Evolutionary conservation across 2,888 invertebrate species (phyloP), one percentile per base, ranked within the genome.

Genomic region (Caenorhabditis doughertyi): DNA sequence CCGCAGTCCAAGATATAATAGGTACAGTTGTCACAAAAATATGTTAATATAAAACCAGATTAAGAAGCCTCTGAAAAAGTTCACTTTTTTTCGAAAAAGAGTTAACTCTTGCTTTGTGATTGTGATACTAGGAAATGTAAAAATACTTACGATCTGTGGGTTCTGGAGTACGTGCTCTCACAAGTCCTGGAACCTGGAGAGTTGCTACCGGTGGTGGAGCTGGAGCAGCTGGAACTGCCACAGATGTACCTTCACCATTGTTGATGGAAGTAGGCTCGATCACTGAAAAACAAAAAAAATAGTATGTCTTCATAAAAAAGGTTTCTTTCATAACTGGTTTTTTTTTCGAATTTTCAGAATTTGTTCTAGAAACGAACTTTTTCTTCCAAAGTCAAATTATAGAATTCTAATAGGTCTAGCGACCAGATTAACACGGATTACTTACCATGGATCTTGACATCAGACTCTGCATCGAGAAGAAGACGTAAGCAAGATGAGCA

Each of bases 361-460:
- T 39, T 13, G 39, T n/a, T n/a, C n/a, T n/a, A n/a, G n/a, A n/a
- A n/a, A n/a, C n/a, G n/a, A n/a, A n/a, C n/a, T n/a, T n/a, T n/a
- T n/a, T n/a, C n/a, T n/a, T n/a, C n/a, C n/a, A n/a, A n/a, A n/a
- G n/a, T n/a, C n/a, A n/a, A n/a, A n/a, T n/a, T n/a, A n/a, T n/a
- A n/a, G n/a, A n/a, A n/a, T n/a, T n/a, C n/a, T n/a, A n/a, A n/a
- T n/a, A n/a, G n/a, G n/a, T 25, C 23, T 21, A 18, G 13, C 18
- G 47, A 47, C 21, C 2, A 18, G 21, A 32, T 55, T n/a, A 18
- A 44, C 39, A 29, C 64, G 25, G 32, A 70, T 65, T 58, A 81
- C 64, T 16, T 29, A 86, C 88, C 88, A 55, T 88, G 87, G 29
- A 88, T 88, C 71, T 88, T 88, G 42, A 88, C 88, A 56, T 88